Percentiles rank a stretch among this genome's conserved stretches.
Conservation (phyloP, 2,888 invertebrate species). For the Spilarctia lutea region DNA sequence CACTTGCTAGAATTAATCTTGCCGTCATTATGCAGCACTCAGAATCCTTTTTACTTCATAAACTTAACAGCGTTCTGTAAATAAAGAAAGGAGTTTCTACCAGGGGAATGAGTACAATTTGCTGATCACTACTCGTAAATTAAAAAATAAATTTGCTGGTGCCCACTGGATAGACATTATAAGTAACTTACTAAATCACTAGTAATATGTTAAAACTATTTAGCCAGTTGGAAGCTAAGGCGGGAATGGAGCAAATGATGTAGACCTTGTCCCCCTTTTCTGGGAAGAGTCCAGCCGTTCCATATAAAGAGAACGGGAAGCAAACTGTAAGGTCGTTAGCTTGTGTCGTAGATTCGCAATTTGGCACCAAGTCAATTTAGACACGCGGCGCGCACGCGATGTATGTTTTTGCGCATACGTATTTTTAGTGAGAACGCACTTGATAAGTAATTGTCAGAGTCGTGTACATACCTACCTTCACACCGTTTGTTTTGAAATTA, state of each 20-base stretch:
- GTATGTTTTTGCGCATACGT: constrained; percentile 16
- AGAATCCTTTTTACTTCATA: too few species aligned
- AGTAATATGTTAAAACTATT: background rate
- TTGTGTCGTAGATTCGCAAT: constrained; percentile 50
- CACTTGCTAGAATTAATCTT: too few species aligned
- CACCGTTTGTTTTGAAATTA: background rate
- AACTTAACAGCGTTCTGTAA: too few species aligned
- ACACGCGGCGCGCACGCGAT: constrained; percentile 20
- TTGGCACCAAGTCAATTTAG: constrained; percentile 55
- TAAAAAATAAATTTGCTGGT: background rate
- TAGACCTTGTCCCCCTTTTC: constrained; percentile 38
- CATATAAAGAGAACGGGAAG: constrained; percentile 56
- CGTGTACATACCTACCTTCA: background rate
- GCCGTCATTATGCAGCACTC: too few species aligned
- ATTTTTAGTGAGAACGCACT: constrained; percentile 18
- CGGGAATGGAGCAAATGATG: background rate
- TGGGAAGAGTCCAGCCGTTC: constrained; percentile 35
- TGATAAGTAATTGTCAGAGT: constrained; percentile 1
- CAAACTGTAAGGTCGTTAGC: constrained; percentile 60
- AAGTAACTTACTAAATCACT: too few species aligned
- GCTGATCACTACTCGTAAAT: background rate
- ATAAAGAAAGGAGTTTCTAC: background rate
- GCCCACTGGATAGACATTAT: too few species aligned
- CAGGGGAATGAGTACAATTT: background rate
- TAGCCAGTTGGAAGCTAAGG: background rate